Evolutionary conservation across 2,797 vertebrate species (phyloP).

Genomic region (Leptoclinus maculatus): DNA sequence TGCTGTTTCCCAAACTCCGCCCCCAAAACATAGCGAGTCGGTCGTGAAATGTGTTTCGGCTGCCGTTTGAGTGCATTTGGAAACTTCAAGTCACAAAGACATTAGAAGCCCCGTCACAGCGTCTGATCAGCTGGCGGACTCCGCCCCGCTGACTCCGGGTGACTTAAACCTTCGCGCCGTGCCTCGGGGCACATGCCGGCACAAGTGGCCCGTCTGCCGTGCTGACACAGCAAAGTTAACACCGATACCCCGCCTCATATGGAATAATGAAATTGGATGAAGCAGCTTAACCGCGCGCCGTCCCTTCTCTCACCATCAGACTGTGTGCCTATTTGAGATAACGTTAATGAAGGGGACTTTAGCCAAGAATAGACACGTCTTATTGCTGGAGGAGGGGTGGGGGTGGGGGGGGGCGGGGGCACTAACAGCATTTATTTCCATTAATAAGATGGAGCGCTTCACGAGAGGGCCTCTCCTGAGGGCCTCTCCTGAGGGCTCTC

Average conservation of each 20-base stretch:
- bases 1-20: constrained; percentile 12
- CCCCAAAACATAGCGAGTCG: constrained; percentile 20
- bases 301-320: constrained; percentile 73
- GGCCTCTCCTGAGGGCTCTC: constrained; percentile 66
- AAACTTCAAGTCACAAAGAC: constrained; percentile 31
- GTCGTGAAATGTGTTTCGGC: constrained; percentile 12
- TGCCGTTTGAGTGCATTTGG: constrained; percentile 9
- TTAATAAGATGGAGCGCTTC: constrained; percentile 75
- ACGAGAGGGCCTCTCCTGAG: constrained; percentile 67
- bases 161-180: constrained; percentile 33
- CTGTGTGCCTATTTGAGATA: constrained; percentile 83
- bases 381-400: constrained; percentile 50
- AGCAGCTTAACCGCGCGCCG: constrained; percentile 75
- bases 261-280: constrained; percentile 83
- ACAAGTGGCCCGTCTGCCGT: constrained; percentile 15
- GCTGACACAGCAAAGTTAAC: constrained; percentile 77
- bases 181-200: constrained; percentile 43
- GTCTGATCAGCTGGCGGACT: constrained; percentile 35
- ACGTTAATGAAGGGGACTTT: constrained; percentile 84
- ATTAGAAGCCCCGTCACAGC: background rate
- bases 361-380: constrained; percentile 75
- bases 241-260: constrained; percentile 71
- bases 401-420: constrained; percentile 1
- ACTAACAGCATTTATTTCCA: constrained; percentile 77
- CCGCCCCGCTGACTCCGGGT: background rate